Evolutionary conservation across 64 coral and sea anemone genomes (phyloP).

Genomic region (Montipora sp.): DNA sequence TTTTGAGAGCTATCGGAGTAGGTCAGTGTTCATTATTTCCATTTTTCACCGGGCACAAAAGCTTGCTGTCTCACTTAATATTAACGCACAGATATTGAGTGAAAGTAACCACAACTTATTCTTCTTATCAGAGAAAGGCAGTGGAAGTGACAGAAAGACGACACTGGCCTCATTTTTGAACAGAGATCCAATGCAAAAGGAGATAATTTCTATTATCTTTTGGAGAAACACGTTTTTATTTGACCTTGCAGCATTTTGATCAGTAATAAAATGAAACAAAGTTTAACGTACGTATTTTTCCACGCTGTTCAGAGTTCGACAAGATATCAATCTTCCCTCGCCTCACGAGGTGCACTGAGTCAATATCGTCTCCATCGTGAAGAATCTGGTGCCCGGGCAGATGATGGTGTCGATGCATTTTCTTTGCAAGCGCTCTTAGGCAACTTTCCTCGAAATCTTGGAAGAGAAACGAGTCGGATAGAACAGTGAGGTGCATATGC

Average conservation of each 20-base stretch:
- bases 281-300: constrained; percentile 75
- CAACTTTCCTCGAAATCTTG: constrained; percentile 60
- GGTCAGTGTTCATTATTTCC: no score
- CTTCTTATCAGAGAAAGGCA: no score
- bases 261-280: background rate
- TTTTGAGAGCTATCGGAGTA: no score
- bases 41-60: no score
- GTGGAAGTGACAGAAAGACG: no score
- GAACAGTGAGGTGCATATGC: constrained; percentile 92
- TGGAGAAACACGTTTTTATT: no score
- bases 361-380: constrained; percentile 82
- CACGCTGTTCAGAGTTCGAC: constrained; percentile 43
- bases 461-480: constrained; percentile 90
- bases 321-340: constrained; percentile 91
- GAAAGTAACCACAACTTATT: no score
- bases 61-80: no score
- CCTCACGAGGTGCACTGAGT: constrained; percentile 84
- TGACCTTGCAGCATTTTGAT: background rate
- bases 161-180: no score
- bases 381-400: constrained; percentile 87
- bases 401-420: constrained; percentile 91
- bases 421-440: constrained; percentile 79
- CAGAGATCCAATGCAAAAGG: no score
- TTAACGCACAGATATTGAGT: no score
- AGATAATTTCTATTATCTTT: no score